Evolutionary conservation across 2,797 vertebrate species (phyloP).

Genomic region (Oreochromis grahami): DNA sequence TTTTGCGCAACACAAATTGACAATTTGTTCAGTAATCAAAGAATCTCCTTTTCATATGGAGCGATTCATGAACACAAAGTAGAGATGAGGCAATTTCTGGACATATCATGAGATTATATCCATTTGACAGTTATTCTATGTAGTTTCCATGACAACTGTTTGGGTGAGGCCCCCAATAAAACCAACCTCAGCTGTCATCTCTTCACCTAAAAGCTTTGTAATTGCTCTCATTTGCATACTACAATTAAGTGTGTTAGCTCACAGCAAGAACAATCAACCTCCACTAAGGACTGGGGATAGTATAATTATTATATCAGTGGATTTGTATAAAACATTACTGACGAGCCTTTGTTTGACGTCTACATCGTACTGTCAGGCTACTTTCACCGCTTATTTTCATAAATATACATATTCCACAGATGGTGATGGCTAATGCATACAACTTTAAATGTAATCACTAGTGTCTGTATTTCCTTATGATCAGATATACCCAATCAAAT

Average conservation of each 20-base stretch:
- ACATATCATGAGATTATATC: slow-evolving; percentile 68
- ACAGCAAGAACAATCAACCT: slow-evolving; percentile 95
- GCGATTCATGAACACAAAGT: slow-evolving; percentile 30
- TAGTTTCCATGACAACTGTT: slow-evolving; percentile 98
- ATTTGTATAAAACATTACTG: slow-evolving; percentile 74
- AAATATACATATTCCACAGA: slow-evolving; percentile 45
- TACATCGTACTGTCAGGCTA: slow-evolving; percentile 39
- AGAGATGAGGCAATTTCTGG: slow-evolving; percentile 53
- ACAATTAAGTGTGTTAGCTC: slow-evolving; percentile 99
- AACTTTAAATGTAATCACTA: slow-evolving; percentile 16
- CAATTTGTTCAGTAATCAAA: slow-evolving; percentile 63
- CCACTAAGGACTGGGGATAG: slow-evolving; percentile 82
- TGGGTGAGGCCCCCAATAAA: slow-evolving; percentile 95
- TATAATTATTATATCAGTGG: slow-evolving; percentile 81
- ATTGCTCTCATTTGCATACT: slow-evolving; percentile 99
- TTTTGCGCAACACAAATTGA: slow-evolving; percentile 42
- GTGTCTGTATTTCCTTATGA: not conserved
- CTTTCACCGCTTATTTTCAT: slow-evolving; percentile 39
- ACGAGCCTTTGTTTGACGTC: slow-evolving; percentile 64
- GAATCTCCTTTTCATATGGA: slow-evolving; percentile 43
- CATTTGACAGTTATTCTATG: slow-evolving; percentile 83
- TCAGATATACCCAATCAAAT: not conserved
- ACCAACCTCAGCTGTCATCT: slow-evolving; percentile 99
- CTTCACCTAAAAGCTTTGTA: slow-evolving; percentile 99
- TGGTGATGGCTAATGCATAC: slow-evolving; percentile 17